Conservation (phyloP, 1,140 invertebrate genomes). For the Neelides sp. region DNA sequence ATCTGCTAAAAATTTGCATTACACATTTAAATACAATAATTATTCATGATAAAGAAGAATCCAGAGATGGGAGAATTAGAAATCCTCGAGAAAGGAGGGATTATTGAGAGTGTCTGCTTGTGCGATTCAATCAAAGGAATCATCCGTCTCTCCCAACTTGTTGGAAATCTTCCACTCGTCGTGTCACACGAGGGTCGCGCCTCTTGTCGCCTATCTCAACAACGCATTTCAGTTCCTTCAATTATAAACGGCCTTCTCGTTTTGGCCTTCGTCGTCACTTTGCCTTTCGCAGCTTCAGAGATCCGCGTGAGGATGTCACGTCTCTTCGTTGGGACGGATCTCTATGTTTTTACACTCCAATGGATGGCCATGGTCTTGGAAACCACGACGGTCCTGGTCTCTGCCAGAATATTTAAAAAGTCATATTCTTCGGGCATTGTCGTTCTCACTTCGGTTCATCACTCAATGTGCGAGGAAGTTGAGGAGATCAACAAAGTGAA, state of each 20-base stretch:
- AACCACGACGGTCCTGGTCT: slow-evolving; percentile 15
- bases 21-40: too few relatives aligned
- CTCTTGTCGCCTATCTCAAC: slow-evolving; percentile 8
- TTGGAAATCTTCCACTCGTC: slow-evolving; percentile 16
- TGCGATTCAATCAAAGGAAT: slow-evolving; percentile 21
- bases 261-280: slow-evolving; percentile 7
- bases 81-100: background rate
- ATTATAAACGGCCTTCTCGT: slow-evolving; percentile 12
- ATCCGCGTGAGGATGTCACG: slow-evolving; percentile 15
- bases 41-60: too few relatives aligned
- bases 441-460: slow-evolving; percentile 19
- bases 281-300: slow-evolving; percentile 16
- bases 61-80: background rate
- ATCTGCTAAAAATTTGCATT: too few relatives aligned
- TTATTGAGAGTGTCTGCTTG: slow-evolving; percentile 8
- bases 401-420: slow-evolving; percentile 11
- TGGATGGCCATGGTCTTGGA: slow-evolving; percentile 19
- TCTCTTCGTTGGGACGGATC: slow-evolving; percentile 21
- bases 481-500: slow-evolving; percentile 20
- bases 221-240: slow-evolving; percentile 5
- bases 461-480: slow-evolving; percentile 20
- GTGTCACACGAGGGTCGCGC: slow-evolving; percentile 7
- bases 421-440: slow-evolving; percentile 20
- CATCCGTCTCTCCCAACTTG: slow-evolving; percentile 9
- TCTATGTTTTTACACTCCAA: slow-evolving; percentile 26